Conservation (phyloP, 2,113 vertebrate species). For the Leptocoma aspasia region DNA sequence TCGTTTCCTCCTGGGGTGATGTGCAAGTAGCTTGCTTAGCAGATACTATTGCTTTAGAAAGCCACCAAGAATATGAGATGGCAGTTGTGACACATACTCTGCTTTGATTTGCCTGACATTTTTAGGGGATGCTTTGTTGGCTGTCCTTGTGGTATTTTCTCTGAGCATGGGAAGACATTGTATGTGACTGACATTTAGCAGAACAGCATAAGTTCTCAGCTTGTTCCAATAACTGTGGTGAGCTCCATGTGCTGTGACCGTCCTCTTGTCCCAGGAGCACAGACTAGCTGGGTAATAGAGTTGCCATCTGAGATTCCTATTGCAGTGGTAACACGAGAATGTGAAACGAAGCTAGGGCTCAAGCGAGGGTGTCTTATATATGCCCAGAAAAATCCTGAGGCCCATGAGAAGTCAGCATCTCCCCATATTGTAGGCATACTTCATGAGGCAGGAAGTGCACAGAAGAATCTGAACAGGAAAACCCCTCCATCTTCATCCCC, state of each 20-base stretch:
- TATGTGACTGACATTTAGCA: not conserved
- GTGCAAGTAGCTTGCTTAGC: not conserved
- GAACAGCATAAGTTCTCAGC: not conserved
- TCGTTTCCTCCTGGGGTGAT: not conserved
- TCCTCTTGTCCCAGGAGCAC: not conserved
- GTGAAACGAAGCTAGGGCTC: not conserved
- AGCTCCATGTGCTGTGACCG: not conserved
- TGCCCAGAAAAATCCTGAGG: not conserved
- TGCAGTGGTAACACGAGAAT: not conserved
- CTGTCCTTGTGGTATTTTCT: not conserved
- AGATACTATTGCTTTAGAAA: not conserved
- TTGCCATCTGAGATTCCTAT: not conserved
- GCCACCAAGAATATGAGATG: not conserved
- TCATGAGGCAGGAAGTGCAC: not conserved
- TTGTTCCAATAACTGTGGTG: not conserved
- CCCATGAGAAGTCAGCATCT: not conserved
- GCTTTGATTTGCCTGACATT: slow-evolving; percentile 17
- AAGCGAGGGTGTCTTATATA: not conserved
- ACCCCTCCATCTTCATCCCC: not conserved
- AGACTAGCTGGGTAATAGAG: not conserved
- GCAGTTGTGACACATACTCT: not conserved
- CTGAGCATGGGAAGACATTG: not conserved
- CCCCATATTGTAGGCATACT: not conserved
- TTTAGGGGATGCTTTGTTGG: slow-evolving; percentile 12
- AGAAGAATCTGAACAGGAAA: not conserved